Conservation (phyloP, 2,888 invertebrate species). For the Hirtodrosophila alboralis region DNA sequence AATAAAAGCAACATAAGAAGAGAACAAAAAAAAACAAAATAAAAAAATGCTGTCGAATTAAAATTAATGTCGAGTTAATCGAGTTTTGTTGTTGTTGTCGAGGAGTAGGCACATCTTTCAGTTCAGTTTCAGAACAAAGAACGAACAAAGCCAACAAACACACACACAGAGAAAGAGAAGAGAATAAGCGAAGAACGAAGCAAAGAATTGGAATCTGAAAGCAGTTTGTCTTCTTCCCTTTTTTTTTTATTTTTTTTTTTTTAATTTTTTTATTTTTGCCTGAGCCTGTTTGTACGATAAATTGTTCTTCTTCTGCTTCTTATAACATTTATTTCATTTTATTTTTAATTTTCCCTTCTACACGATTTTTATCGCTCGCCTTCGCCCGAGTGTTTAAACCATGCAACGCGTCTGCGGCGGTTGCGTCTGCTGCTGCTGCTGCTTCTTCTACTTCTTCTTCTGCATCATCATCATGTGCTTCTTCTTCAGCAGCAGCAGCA, state of each 20-base stretch:
- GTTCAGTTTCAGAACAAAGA: slow-evolving; percentile 52
- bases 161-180: slow-evolving; percentile 16
- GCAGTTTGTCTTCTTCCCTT: slow-evolving; percentile 78
- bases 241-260: slow-evolving; percentile 21
- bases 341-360: slow-evolving; percentile 45
- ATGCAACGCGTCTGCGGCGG: slow-evolving; percentile 31
- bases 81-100: slow-evolving; percentile 75
- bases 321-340: slow-evolving; percentile 9
- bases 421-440: slow-evolving; percentile 14
- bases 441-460: slow-evolving; percentile 25
- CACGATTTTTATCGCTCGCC: slow-evolving; percentile 61
- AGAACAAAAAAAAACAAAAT: too few relatives aligned
- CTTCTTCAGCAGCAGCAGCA: slow-evolving; percentile 12
- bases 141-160: slow-evolving; percentile 15
- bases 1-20: slow-evolving; percentile 34
- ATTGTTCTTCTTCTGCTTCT: slow-evolving; percentile 27
- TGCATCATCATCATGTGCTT: slow-evolving; percentile 8
- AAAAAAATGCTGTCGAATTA: slow-evolving; percentile 81
- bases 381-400: slow-evolving; percentile 63
- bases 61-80: slow-evolving; percentile 83
- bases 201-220: slow-evolving; percentile 73
- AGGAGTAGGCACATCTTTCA: slow-evolving; percentile 60
- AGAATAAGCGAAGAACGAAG: slow-evolving; percentile 22
- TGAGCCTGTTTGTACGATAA: slow-evolving; percentile 53
- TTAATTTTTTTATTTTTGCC: slow-evolving; percentile 33